Evolutionary conservation across 2,113 vertebrate species (phyloP).

Genomic region (human (Homo sapiens)): GRCh38 chr5:85011501-85012000

Average conservation of each 20-base stretch:
- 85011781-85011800: not conserved
- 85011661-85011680: not conserved
- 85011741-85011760: not conserved
- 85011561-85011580: not conserved
- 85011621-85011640: not conserved
- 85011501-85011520: not conserved
- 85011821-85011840: not conserved
- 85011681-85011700: not conserved
- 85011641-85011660: not conserved
- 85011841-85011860: not conserved
- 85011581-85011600: not conserved
- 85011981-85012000: not conserved
- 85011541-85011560: not conserved
- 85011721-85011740: not conserved
- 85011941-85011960: too few species aligned
- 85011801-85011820: not conserved
- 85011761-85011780: not conserved
- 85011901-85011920: not conserved
- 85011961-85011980: not conserved
- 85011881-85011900: not conserved
- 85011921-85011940: not conserved
- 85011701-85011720: not conserved
- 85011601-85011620: not conserved
- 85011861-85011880: not conserved
- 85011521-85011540: not conserved